phyloP scores from a whole-genome alignment of 1,140 invertebrate genomes.

The Platyscapa corneri region DNA sequence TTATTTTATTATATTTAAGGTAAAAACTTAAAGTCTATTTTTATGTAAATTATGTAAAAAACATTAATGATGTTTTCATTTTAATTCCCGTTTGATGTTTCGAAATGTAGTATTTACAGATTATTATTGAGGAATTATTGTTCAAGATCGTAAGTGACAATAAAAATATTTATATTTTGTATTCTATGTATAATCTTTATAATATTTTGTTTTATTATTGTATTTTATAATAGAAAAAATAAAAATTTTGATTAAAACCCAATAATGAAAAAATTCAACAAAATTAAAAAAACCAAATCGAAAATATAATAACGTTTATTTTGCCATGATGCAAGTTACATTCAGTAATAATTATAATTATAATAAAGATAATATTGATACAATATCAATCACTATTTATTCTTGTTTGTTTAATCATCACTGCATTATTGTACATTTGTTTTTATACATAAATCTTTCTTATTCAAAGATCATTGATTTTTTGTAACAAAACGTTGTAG shows the following conservation, averaged over 20 bases:
- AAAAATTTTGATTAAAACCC: slow-evolving; percentile 49
- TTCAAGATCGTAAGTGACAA: slow-evolving; percentile 46
- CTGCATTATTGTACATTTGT: slow-evolving; percentile 69
- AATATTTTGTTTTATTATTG: slow-evolving; percentile 26
- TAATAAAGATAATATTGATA: slow-evolving; percentile 68
- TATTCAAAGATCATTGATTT: slow-evolving; percentile 62
- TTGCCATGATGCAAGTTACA: slow-evolving; percentile 66
- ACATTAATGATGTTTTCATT: slow-evolving; percentile 42
- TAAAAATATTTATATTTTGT: slow-evolving; percentile 47
- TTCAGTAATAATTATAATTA: slow-evolving; percentile 63
- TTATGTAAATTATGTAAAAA: slow-evolving; percentile 47
- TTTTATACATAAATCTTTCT: slow-evolving; percentile 70
- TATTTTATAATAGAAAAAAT: slow-evolving; percentile 25
- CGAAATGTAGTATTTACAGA: slow-evolving; percentile 46
- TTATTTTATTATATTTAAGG: slow-evolving; percentile 39
- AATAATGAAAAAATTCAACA: slow-evolving; percentile 49
- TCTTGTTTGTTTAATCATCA: slow-evolving; percentile 64
- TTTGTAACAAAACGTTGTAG: slow-evolving; percentile 50
- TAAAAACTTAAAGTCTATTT: slow-evolving; percentile 43
- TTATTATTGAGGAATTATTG: slow-evolving; percentile 41
- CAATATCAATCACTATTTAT: slow-evolving; percentile 66
- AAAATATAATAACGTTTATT: slow-evolving; percentile 72
- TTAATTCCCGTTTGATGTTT: slow-evolving; percentile 47
- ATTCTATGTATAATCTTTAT: slow-evolving; percentile 27
- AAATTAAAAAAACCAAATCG: slow-evolving; percentile 59